phyloP scores from a whole-genome alignment of 1,140 invertebrate genomes.

The Thaumatotibia leucotreta region DNA sequence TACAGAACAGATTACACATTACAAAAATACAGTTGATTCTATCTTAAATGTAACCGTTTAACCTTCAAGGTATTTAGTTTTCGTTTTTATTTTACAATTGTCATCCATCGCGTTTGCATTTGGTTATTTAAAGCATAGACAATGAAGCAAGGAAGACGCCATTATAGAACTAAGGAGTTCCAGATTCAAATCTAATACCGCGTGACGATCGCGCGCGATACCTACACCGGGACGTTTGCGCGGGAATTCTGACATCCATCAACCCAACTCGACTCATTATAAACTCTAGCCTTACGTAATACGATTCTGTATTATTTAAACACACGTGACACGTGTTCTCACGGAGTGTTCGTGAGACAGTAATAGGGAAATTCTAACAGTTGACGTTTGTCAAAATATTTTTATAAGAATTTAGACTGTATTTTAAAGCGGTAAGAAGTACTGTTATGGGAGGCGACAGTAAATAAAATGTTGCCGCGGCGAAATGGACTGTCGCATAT shows the following conservation, averaged over 20 bases:
- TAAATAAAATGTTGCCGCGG: not conserved
- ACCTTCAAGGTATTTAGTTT: no score
- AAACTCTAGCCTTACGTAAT: constrained; percentile 22
- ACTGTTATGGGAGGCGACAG: not conserved
- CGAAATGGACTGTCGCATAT: constrained; percentile 35
- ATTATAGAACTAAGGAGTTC: constrained; percentile 62
- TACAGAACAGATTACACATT: no score
- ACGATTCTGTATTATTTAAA: constrained; percentile 21
- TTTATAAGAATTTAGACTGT: constrained; percentile 1
- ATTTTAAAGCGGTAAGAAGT: constrained; percentile 4
- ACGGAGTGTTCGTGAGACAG: constrained; percentile 34
- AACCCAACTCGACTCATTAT: constrained; percentile 17
- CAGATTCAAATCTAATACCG: constrained; percentile 66
- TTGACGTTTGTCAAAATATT: not conserved
- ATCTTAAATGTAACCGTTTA: no score
- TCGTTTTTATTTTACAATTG: no score
- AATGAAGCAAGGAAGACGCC: constrained; percentile 48
- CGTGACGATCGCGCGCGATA: constrained; percentile 53
- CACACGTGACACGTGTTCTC: constrained; percentile 36
- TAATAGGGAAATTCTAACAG: constrained; percentile 19
- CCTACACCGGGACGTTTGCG: constrained; percentile 23
- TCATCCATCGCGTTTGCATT: not conserved
- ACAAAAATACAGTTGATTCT: no score
- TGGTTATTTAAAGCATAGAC: constrained; percentile 17
- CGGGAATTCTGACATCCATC: constrained; percentile 11